Base-by-base conservation (phyloP, 2,113 vertebrate species). In the Leuciscus idus region DNA sequence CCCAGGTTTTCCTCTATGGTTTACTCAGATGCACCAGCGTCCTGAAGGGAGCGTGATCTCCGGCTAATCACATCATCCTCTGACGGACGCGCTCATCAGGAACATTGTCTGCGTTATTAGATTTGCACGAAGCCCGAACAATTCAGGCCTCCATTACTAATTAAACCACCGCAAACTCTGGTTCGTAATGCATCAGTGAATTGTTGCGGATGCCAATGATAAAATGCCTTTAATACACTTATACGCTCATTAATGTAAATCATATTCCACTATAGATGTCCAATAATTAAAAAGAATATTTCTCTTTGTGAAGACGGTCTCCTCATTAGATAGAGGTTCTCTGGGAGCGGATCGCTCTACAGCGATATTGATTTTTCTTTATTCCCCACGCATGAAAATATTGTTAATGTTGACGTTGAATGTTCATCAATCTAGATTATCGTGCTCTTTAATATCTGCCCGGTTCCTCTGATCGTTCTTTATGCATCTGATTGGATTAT, bases 181-280 rank as follows among this genome's bases (percentile, higher is more conserved):
- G 88, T 85, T 70, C 78, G 90, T 57, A 76, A 89, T 91, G 88
- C 85, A 91, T 95, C 93, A 94, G 94, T 95, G 92, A 92, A 95
- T 94, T 90, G 92, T 93, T 95, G 93, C 89, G 77, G 92, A 94
- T 94, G 92, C 93, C 43, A 88, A 89, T 88, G 93, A 93, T 95
- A 95, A 94, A 95, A 95, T 92, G 93, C 91, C 91, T 95, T 95
- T 95, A 95, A 95, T 95, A 95, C 93, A 95, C 94, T 95, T 95
- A 43, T 43, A 94, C n/a, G 91, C 93, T 93, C 95, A 95, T 96
- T 96, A 95, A 96, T 95, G 95, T 94, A 96, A 96, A 96, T 96
- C 94, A 95, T 95, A 95, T 96, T 96, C 95, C 90, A 92, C 92
- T 95, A 95, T 95, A 94, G 95, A 96, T 96, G 94, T 95, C 95